Percentiles rank a stretch among this genome's conserved stretches.
Conservation (phyloP, 2,888 invertebrate genomes). For the Pseudococcus viburni region DNA sequence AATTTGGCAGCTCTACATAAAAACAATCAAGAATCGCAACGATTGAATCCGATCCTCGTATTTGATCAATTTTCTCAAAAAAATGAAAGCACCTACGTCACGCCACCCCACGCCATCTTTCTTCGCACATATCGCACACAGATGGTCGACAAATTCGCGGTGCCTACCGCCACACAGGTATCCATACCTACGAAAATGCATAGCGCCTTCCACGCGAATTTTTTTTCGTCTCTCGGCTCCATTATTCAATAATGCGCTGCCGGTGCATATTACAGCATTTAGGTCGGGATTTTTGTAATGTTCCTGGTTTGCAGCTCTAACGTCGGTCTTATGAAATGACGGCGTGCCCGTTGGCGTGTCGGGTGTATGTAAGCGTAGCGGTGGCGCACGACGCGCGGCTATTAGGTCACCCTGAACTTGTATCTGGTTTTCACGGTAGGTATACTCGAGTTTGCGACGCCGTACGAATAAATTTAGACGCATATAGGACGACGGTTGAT, state of each 20-base stretch:
- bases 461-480: slow-evolving; percentile 9
- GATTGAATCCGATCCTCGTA: no score
- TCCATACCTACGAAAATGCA: background rate
- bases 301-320: slow-evolving; percentile 17
- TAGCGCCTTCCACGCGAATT: background rate
- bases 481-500: background rate
- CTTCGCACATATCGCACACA: no score
- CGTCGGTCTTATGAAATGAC: slow-evolving; percentile 5
- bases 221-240: background rate
- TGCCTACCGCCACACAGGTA: background rate
- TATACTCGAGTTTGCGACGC: background rate
- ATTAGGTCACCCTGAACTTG: slow-evolving; percentile 56
- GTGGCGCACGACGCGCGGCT: background rate
- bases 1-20: no score
- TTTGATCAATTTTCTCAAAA: no score
- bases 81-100: no score
- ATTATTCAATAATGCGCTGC: slow-evolving; percentile 31
- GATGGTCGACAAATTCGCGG: background rate
- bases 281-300: slow-evolving; percentile 20
- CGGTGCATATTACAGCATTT: slow-evolving; percentile 28
- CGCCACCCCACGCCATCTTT: no score
- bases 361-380: background rate
- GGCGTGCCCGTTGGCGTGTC: background rate
- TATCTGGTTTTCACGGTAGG: slow-evolving; percentile 33
- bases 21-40: no score